phyloP scores from a whole-genome alignment of 2,888 invertebrate species.

The Neria commutata region DNA sequence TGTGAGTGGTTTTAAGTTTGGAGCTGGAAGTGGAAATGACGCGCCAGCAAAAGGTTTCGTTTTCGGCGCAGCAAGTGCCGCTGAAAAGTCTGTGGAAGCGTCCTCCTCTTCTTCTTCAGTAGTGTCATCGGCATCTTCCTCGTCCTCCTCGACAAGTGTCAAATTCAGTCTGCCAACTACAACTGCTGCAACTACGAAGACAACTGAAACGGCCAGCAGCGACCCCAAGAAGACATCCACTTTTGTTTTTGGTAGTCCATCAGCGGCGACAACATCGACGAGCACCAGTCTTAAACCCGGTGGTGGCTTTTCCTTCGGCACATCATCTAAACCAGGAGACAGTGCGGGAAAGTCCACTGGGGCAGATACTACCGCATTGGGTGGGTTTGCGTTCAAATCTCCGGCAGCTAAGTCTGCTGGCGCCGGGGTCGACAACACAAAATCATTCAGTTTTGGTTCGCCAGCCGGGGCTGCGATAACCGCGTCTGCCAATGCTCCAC shows the following conservation, averaged over 20 bases:
- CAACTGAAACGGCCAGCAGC: slow-evolving; percentile 10
- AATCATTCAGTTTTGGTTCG: slow-evolving; percentile 21
- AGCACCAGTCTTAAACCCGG: slow-evolving; percentile 28
- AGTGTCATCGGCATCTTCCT: background rate
- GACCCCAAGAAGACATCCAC: slow-evolving; percentile 16
- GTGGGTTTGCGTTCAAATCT: slow-evolving; percentile 31
- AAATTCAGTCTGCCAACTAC: slow-evolving; percentile 34
- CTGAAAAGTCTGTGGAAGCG: background rate
- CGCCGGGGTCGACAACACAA: slow-evolving; percentile 3
- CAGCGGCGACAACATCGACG: slow-evolving; percentile 24
- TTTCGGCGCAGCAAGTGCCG: background rate
- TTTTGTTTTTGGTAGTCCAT: slow-evolving; percentile 26
- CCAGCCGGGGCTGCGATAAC: slow-evolving; percentile 9
- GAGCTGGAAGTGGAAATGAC: slow-evolving; percentile 1
- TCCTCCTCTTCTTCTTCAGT: no score
- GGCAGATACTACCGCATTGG: slow-evolving; percentile 6
- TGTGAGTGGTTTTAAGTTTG: slow-evolving; percentile 30
- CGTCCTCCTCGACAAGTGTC: slow-evolving; percentile 26
- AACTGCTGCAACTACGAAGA: no score
- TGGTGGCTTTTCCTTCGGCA: slow-evolving; percentile 32
- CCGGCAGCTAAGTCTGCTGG: slow-evolving; percentile 14
- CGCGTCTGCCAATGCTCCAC: slow-evolving; percentile 6
- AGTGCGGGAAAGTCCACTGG: slow-evolving; percentile 1
- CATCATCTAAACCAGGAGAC: slow-evolving; percentile 13
- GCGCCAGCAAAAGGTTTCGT: background rate